Percentiles rank a stretch among this genome's conserved stretches.
Conservation (phyloP, 2,888 invertebrate species). For the Liodrosophila aerea region DNA sequence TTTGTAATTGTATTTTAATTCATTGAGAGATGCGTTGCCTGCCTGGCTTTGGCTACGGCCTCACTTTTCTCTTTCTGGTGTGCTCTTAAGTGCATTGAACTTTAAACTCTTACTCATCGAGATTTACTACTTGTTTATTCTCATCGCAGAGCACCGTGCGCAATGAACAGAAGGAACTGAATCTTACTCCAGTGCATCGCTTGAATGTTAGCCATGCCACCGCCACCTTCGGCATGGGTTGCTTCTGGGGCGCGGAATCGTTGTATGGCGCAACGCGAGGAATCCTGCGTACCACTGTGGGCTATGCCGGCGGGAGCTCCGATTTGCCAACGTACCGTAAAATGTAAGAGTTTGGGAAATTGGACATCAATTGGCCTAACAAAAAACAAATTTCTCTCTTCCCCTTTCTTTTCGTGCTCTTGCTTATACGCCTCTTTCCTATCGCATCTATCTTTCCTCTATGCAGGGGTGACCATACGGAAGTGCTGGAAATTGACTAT, state of each 20-base stretch:
- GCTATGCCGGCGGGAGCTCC: slow-evolving; percentile 94
- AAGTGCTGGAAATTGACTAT: slow-evolving; percentile 95
- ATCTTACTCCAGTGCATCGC: slow-evolving; percentile 75
- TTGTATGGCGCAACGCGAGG: slow-evolving; percentile 88
- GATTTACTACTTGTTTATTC: slow-evolving; percentile 2
- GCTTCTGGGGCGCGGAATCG: slow-evolving; percentile 96
- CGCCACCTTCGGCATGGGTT: slow-evolving; percentile 96
- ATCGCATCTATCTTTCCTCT: slow-evolving; percentile 48
- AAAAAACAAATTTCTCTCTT: slow-evolving; percentile 23
- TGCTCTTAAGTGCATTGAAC: slow-evolving; percentile 27
- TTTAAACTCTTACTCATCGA: slow-evolving; percentile 7
- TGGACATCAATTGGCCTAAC: slow-evolving; percentile 49
- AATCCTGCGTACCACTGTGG: slow-evolving; percentile 95
- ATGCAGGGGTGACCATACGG: slow-evolving; percentile 94
- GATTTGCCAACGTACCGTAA: slow-evolving; percentile 91
- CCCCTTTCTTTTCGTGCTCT: slow-evolving; percentile 19
- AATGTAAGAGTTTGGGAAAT: slow-evolving; percentile 86
- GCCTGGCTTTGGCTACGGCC: slow-evolving; percentile 62
- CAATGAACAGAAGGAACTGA: slow-evolving; percentile 80
- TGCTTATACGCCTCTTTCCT: slow-evolving; percentile 14
- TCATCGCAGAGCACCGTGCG: slow-evolving; percentile 77
- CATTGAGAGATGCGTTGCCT: slow-evolving; percentile 56
- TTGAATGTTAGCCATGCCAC: slow-evolving; percentile 75
- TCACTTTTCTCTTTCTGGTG: slow-evolving; percentile 67
- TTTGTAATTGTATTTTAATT: slow-evolving; percentile 1